Evolutionary conservation across 2,113 vertebrate species (phyloP).

Genomic region (Oryzias celebensis): DNA sequence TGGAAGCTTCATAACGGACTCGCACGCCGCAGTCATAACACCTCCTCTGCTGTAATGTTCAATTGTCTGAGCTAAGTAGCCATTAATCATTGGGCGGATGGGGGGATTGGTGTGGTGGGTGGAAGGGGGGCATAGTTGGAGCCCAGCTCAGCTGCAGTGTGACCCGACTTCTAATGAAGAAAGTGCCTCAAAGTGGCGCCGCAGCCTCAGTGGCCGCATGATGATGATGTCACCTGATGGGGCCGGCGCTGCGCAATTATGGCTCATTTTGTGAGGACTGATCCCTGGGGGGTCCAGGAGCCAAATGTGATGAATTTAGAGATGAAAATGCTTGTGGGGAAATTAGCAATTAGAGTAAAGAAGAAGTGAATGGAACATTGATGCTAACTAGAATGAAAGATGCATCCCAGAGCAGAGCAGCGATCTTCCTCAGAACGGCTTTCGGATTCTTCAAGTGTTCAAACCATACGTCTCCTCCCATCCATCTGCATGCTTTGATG

Average conservation of each 20-base stretch:
- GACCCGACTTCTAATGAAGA: slow-evolving; percentile 52
- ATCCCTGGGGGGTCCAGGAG: slow-evolving; percentile 45
- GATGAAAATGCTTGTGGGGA: slow-evolving; percentile 30
- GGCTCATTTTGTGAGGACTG: slow-evolving; percentile 55
- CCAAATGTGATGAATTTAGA: slow-evolving; percentile 37
- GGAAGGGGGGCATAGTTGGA: slow-evolving; percentile 36
- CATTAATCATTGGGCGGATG: slow-evolving; percentile 28
- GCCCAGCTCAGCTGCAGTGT: slow-evolving; percentile 37
- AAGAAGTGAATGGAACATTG: slow-evolving; percentile 47
- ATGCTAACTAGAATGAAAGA: too few relatives aligned
- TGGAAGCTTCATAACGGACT: slow-evolving; percentile 35
- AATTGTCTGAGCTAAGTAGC: slow-evolving; percentile 48
- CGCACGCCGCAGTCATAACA: slow-evolving; percentile 26
- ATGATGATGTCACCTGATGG: slow-evolving; percentile 58
- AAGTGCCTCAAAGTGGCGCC: background rate
- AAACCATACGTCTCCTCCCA: too few relatives aligned
- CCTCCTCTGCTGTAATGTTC: slow-evolving; percentile 46
- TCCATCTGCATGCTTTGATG: too few relatives aligned
- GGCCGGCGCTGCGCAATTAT: background rate
- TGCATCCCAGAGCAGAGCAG: too few relatives aligned
- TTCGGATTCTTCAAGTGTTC: too few relatives aligned
- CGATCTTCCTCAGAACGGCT: too few relatives aligned
- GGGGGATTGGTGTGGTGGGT: too few relatives aligned
- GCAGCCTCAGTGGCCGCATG: background rate
- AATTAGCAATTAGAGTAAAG: slow-evolving; percentile 56